Evolutionary conservation across 2,113 vertebrate species (phyloP).

Genomic region (Oryctolagus cuniculus): DNA sequence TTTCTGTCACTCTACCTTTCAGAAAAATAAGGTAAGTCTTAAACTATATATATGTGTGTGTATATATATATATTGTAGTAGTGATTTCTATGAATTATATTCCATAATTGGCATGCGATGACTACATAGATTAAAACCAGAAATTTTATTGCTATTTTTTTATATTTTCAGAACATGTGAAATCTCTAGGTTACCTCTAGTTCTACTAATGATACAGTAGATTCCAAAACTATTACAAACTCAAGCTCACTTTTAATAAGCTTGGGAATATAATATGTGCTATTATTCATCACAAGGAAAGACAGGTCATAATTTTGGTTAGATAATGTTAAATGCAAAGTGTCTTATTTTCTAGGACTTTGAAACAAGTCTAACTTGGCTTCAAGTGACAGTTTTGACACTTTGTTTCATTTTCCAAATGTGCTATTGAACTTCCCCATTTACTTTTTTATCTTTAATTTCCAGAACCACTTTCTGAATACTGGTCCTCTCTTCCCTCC

Average conservation of each 20-base stretch:
- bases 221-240: neutral
- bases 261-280: neutral
- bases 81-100: neutral
- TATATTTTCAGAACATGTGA: slow-evolving; percentile 26
- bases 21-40: too few species aligned
- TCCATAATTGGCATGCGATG: neutral
- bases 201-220: neutral
- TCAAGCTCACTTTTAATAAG: neutral
- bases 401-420: slow-evolving; percentile 38
- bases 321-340: neutral
- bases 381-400: slow-evolving; percentile 37
- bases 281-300: slow-evolving; percentile 32
- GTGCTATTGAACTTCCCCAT: neutral
- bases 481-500: neutral
- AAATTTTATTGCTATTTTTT: slow-evolving; percentile 11
- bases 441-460: neutral
- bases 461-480: neutral
- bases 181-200: neutral
- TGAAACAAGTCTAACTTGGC: neutral
- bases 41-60: too few species aligned
- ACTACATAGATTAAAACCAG: neutral
- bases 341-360: neutral
- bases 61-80: neutral
- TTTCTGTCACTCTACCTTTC: too few species aligned
- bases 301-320: neutral